These are phyloP conservation scores for Drosophila burlai DNA, from an alignment of 1,140 invertebrate species.

Conservation along the genomic window DNA sequence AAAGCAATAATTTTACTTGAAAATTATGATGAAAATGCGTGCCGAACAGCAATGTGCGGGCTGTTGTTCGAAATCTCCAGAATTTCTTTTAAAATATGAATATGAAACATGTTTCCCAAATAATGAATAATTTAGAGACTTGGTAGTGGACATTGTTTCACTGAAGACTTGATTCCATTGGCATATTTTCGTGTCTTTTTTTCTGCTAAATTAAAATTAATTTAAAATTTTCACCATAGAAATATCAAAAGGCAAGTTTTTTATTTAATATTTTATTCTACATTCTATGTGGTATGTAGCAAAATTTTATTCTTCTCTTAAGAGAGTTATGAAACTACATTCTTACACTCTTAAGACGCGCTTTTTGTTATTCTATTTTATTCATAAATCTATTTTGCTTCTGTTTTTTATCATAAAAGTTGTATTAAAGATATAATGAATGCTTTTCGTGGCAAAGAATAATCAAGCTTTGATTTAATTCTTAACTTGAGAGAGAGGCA, in stretches of 20 bases:
- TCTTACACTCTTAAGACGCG: background rate
- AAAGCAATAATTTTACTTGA: constrained; percentile 80
- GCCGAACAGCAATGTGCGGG: constrained; percentile 43
- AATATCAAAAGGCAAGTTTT: background rate
- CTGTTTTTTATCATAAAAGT: background rate
- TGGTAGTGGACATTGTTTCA: background rate
- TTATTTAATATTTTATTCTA: background rate
- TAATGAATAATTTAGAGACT: background rate
- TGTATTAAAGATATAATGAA: background rate
- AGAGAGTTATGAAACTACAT: no score
- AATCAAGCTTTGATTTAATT: background rate
- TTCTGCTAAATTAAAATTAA: background rate
- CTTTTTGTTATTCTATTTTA: background rate
- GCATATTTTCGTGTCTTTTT: background rate
- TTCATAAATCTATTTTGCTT: background rate
- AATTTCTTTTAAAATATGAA: background rate
- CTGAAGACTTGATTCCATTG: background rate
- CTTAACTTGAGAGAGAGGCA: background rate
- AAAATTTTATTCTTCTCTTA: no score
- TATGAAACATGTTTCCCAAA: background rate
- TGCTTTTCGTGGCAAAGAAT: background rate
- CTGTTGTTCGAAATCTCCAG: background rate
- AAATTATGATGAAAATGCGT: constrained; percentile 36
- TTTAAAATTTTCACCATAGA: background rate
- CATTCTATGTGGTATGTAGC: background rate